Percentiles rank a stretch among this genome's conserved stretches.
Conservation (phyloP, 2,797 vertebrate species). For the Clarias pachynema region DNA sequence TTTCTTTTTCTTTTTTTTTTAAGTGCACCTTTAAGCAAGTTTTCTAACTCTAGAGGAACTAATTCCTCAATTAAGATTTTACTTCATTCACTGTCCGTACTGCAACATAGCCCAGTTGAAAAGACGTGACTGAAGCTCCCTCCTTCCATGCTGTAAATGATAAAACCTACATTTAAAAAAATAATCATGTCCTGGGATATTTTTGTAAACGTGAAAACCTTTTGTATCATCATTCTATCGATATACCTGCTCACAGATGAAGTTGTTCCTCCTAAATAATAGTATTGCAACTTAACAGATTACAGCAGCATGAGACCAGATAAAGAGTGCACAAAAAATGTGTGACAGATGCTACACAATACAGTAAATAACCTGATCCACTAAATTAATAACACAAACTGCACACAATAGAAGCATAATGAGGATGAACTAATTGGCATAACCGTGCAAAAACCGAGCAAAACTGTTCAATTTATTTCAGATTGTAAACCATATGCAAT, state of each 20-base stretch:
- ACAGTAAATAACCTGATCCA: neutral
- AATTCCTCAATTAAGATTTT: neutral
- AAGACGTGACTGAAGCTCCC: no score
- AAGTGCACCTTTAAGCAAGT: neutral
- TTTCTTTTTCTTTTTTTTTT: neutral
- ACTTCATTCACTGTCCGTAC: neutral
- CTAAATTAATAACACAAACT: neutral
- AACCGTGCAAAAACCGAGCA: neutral
- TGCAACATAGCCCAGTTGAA: neutral
- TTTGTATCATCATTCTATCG: no score
- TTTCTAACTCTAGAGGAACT: neutral
- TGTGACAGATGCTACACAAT: neutral
- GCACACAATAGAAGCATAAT: neutral
- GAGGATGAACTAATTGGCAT: neutral
- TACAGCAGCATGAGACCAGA: neutral
- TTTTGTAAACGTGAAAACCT: neutral
- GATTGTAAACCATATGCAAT: slow-evolving; percentile 7
- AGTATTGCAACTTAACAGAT: neutral
- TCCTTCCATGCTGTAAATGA: neutral
- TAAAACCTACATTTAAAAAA: neutral
- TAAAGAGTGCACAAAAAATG: neutral
- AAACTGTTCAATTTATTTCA: neutral
- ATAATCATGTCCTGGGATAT: neutral
- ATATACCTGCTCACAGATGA: neutral
- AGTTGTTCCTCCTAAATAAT: neutral